A percentile compares a stretch with the other conserved stretches of the same genome.
Evolutionary conservation across 2,113 vertebrate species (phyloP).

Genomic region (Epinephelus lanceolatus): DNA sequence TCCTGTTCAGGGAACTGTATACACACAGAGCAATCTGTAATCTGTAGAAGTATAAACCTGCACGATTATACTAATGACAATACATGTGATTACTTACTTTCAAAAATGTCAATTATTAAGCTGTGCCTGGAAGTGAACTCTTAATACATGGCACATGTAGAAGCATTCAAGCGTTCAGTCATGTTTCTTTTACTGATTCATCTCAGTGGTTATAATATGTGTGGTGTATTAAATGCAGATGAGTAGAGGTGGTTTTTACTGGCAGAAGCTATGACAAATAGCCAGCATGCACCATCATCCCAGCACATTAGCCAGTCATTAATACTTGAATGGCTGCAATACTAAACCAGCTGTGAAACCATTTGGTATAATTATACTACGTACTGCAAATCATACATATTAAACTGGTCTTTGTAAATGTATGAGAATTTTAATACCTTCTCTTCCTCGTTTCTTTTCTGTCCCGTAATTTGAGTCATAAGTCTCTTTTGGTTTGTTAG

Average conservation of each 20-base stretch:
- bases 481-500: not conserved
- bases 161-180: too few species aligned
- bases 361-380: not conserved
- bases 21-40: too few species aligned
- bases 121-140: not conserved
- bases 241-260: not conserved
- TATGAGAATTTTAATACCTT: not conserved
- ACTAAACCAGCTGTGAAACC: not conserved
- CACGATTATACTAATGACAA: not conserved
- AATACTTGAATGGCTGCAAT: not conserved
- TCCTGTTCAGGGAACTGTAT: too few species aligned
- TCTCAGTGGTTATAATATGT: not conserved
- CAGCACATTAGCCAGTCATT: not conserved
- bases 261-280: not conserved
- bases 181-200: not conserved
- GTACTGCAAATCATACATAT: not conserved
- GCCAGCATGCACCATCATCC: not conserved
- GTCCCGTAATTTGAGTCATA: not conserved
- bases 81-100: not conserved
- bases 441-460: not conserved
- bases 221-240: not conserved
- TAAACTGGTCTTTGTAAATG: not conserved
- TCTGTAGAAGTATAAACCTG: not conserved
- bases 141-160: not conserved
- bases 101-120: too few species aligned